Conservation (phyloP, 2,113 vertebrate species). For the Cochlearius cochlearius region DNA sequence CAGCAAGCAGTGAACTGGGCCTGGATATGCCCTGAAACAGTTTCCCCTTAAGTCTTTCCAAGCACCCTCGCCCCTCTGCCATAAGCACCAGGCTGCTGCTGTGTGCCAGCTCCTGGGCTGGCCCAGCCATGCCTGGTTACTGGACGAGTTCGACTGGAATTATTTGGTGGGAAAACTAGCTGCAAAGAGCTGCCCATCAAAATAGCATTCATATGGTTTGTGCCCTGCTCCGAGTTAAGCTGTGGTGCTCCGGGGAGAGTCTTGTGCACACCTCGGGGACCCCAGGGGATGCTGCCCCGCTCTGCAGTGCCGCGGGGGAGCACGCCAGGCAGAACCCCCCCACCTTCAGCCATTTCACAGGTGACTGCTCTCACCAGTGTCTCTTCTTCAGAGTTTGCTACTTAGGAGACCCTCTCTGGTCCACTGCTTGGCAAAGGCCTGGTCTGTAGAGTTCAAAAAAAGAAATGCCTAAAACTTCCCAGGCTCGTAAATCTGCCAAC, state of each 20-base stretch:
- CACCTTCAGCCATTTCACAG: neutral
- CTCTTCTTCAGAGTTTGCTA: neutral
- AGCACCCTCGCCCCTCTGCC: neutral
- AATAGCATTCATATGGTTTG: fast-evolving
- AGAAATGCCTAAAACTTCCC: neutral
- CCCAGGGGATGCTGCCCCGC: neutral
- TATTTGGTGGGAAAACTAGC: neutral
- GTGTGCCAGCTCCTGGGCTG: neutral
- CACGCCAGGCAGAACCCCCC: neutral
- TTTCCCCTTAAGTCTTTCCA: neutral
- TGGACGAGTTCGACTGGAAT: neutral
- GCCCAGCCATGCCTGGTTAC: neutral
- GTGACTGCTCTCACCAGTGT: neutral
- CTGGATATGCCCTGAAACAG: neutral
- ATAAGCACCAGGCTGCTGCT: neutral
- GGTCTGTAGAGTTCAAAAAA: neutral
- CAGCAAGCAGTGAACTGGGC: constrained; percentile 5
- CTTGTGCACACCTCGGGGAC: neutral
- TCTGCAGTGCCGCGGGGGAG: fast-evolving
- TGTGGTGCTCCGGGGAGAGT: neutral
- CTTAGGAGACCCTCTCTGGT: neutral
- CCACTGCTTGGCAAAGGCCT: neutral
- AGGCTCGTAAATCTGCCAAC: constrained; percentile 22
- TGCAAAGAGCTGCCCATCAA: neutral
- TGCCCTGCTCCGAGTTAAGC: neutral